Evolutionary conservation across 2,113 vertebrate genomes (phyloP).

Genomic region (Gasterosteus aculeatus): DNA sequence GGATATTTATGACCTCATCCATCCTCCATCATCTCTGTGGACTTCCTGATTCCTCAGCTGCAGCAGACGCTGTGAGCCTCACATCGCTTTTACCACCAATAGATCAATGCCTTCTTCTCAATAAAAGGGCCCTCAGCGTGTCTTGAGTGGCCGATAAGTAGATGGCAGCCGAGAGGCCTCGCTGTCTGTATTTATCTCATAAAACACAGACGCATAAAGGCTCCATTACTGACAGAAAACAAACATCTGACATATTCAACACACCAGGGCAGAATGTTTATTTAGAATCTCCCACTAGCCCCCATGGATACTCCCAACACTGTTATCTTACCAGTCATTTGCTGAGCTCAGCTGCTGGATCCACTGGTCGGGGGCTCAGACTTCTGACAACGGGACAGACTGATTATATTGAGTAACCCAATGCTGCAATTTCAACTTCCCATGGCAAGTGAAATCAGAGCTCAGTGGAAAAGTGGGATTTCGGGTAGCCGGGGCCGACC

Average conservation of each 20-base stretch:
- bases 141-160: neutral
- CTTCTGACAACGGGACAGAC: slow-evolving; percentile 42
- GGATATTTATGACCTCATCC: slow-evolving; percentile 50
- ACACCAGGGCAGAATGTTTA: neutral
- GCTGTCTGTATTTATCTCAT: slow-evolving; percentile 25
- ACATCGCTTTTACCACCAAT: neutral
- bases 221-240: slow-evolving; percentile 42
- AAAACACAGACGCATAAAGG: slow-evolving; percentile 24
- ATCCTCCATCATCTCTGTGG: slow-evolving; percentile 11
- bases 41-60: slow-evolving; percentile 48
- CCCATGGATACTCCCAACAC: slow-evolving; percentile 7
- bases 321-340: slow-evolving; percentile 25
- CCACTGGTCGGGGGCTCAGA: slow-evolving; percentile 28
- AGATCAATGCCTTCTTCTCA: neutral
- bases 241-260: slow-evolving; percentile 1
- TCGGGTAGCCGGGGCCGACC: slow-evolving; percentile 48
- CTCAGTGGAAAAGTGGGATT: slow-evolving; percentile 50
- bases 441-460: slow-evolving; percentile 72
- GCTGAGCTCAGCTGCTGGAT: slow-evolving; percentile 33
- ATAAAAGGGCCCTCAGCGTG: neutral
- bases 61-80: neutral
- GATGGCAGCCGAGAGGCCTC: slow-evolving; percentile 29
- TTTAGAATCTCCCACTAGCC: slow-evolving; percentile 10
- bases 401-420: slow-evolving; percentile 63
- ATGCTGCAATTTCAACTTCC: slow-evolving; percentile 76